Evolutionary conservation across 2,797 vertebrate species (phyloP), one percentile per base, ranked within the genome.

Genomic region (Danio choprae): DNA sequence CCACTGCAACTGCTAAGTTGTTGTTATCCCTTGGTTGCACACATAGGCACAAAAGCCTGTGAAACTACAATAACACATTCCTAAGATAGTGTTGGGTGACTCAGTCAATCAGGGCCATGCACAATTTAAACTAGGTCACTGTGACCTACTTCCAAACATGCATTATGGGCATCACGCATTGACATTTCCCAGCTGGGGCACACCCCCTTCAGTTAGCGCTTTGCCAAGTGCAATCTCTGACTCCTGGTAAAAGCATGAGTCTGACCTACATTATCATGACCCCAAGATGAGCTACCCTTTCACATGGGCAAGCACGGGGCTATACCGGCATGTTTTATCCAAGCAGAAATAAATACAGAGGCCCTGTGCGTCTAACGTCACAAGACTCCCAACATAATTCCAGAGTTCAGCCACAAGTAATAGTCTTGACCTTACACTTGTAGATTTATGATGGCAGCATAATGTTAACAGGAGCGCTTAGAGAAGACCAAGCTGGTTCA

Each of bases 61-160:
- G 41, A 68, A 85, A 69, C 81, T 69, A 78, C 84, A 83, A 84
- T 83, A 82, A 72, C 77, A 76, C 83, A 84, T 86, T 87, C 83
- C 86, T 80, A 79, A 86, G 86, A 87, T 84, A 80, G 77, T 16
- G n/a, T 68, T 76, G 60, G 81, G 74, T 84, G 82, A 87, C 81
- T 91, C 90, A 91, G 91, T 91, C 90, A 87, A 88, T 91, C 85
- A 81, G 90, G 89, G 88, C 87, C 87, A 87, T 83, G 89, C 86
- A 90, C 87, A 87, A 85, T 76, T 71, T 69, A 84, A 93, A 91
- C 91, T 91, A 90, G 93, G 93, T 90, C 92, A 86, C 90, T 86
- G 86, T 92, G 91, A 94, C 92, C 93, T 89, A 93, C 89, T 93
- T 94, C 87, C 87, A 88, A 89, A 87, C 89, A 90, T 89, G 89